These are phyloP conservation scores for Drosophila arawakana DNA, from an alignment of 1,140 invertebrate species.

Conservation along the genomic window DNA sequence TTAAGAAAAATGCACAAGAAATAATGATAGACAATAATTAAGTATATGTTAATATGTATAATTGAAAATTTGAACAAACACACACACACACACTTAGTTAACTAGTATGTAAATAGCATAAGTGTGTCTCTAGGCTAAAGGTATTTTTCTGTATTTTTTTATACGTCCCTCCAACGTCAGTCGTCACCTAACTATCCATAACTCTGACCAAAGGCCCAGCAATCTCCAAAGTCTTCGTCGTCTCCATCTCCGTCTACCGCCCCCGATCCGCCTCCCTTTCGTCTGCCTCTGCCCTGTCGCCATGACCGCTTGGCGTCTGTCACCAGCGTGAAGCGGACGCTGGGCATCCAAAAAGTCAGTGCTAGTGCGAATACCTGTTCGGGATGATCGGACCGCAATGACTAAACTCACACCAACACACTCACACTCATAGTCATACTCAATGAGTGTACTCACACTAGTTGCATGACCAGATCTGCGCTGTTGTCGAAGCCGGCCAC, in stretches of 20 bases:
- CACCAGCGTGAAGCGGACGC: constrained; percentile 76
- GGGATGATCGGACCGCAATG: constrained; percentile 63
- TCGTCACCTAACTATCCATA: constrained; percentile 16
- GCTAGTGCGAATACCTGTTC: constrained; percentile 69
- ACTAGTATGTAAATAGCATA: constrained; percentile 7
- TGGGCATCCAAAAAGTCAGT: constrained; percentile 70
- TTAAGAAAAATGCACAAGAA: constrained; percentile 40
- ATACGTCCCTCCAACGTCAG: constrained; percentile 21
- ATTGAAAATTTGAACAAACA: constrained; percentile 35
- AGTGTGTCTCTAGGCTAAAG: constrained; percentile 19
- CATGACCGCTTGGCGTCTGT: constrained; percentile 77
- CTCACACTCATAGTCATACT: not conserved
- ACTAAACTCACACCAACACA: constrained; percentile 29
- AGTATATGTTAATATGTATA: constrained; percentile 50
- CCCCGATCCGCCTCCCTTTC: too few species aligned
- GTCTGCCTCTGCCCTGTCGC: constrained; percentile 32
- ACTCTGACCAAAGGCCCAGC: constrained; percentile 20
- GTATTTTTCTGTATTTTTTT: constrained; percentile 22
- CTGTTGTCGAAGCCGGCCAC: constrained; percentile 41
- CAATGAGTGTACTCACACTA: constrained; percentile 11
- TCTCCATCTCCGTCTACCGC: not conserved
- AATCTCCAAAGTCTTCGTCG: not conserved
- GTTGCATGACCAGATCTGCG: constrained; percentile 68
- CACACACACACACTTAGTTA: not conserved
- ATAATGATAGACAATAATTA: constrained; percentile 50